phyloP scores from a whole-genome alignment of 2,888 invertebrate genomes.

The Malacosoma neustria region DNA sequence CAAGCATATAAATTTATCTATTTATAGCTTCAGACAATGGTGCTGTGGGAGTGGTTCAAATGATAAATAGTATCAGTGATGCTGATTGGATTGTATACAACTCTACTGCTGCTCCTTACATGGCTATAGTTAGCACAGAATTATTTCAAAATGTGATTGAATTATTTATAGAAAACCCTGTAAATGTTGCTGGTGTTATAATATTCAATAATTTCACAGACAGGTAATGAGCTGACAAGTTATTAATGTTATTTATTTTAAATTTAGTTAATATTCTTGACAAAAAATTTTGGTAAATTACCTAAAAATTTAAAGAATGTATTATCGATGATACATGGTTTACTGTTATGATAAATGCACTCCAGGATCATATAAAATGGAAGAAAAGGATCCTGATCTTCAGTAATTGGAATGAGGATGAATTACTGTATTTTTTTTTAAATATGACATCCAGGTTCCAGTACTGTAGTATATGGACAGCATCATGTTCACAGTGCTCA shows the following conservation, averaged over 20 bases:
- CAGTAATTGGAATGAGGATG: no score
- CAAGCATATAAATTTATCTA: not conserved
- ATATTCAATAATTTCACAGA: constrained; percentile 68
- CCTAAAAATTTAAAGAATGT: no score
- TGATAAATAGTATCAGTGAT: constrained; percentile 78
- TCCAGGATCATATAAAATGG: no score
- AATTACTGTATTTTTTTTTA: no score
- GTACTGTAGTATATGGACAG: no score
- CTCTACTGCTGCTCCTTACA: constrained; percentile 87
- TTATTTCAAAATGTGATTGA: constrained; percentile 74
- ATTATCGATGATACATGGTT: no score
- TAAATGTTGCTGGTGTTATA: constrained; percentile 79
- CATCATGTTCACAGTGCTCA: no score
- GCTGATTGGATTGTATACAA: constrained; percentile 82
- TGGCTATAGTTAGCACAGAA: constrained; percentile 80
- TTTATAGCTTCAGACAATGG: constrained; percentile 81
- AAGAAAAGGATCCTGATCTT: no score
- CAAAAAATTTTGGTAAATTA: no score
- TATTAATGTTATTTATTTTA: not conserved
- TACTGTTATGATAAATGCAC: no score
- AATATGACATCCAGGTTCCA: no score
- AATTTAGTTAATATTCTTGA: not conserved
- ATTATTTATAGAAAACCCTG: constrained; percentile 63
- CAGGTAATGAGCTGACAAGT: constrained; percentile 27
- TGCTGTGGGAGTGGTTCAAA: constrained; percentile 89